Evolutionary conservation across 2,797 vertebrate species (phyloP), one percentile per base, ranked within the genome.

Genomic region (Oophaga sylvatica): DNA sequence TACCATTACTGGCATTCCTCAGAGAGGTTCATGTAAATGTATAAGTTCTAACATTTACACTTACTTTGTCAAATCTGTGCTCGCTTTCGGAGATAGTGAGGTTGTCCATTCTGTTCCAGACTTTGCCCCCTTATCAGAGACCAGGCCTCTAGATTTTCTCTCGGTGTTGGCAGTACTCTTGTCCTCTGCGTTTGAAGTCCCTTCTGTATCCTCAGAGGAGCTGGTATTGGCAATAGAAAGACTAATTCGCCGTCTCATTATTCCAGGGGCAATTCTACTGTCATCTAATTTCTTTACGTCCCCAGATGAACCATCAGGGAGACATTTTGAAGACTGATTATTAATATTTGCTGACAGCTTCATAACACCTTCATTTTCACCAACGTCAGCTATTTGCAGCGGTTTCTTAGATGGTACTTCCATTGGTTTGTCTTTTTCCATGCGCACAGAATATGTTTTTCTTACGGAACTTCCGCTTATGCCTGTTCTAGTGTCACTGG

Each of bases 51-150:
- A 3, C 17, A 2, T 31, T n/a, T 41, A 73, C 57, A 93, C 95
- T 93, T 94, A 99, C 98, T 94, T 97, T 2, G 96, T 96, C 88
- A 96, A 90, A 87, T 99, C 97, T 0, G 95, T 90, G 3, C 96
- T 94, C 86, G 96, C 91, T 0, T 95, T 96, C 53, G 96, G 96
- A 0, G 95, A 93, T 22, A 91, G 97, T 71, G 92, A 87, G 0
- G 84, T 81, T 15, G 90, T 92, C 88, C 93, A 96, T 1, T 86
- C 63, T 6, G 78, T 84, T 0, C 95, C 95, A 0, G 90, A 92
- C 70, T 92, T 95, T 0, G 12, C 53, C 0, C 95, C 94, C 0
- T 92, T 4, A 81, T 98, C 97, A 4, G 93, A 92, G 0, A 94
- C 94, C 91, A 98, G 95, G 87, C 96, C 96, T 90, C 92, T 96